These are phyloP conservation scores for Matsumyia berberina DNA, from an alignment of 2,888 invertebrate species.

Conservation along the genomic window DNA sequence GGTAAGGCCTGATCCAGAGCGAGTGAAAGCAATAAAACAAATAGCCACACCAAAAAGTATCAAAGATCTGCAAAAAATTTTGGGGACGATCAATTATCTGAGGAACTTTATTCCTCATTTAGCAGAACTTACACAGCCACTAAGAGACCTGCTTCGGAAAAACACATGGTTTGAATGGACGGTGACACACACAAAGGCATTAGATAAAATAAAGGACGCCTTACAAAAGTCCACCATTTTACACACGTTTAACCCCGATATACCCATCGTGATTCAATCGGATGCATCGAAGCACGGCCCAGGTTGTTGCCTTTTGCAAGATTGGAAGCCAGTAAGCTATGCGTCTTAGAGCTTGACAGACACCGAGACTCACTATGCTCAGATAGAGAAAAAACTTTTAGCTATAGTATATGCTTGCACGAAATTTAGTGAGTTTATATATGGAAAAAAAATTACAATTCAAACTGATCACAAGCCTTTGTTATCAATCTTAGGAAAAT, in stretches of 20 bases:
- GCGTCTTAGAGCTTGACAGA: conserved; percentile 77
- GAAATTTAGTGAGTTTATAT: not conserved
- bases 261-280: conserved; percentile 43
- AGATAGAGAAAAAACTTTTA: conserved; percentile 59
- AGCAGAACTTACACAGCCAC: conserved; percentile 45
- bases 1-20: conserved; percentile 45
- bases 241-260: conserved; percentile 18
- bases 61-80: conserved; percentile 77
- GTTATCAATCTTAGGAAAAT: conserved; percentile 10
- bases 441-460: conserved; percentile 27
- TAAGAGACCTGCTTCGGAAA: conserved; percentile 76
- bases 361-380: conserved; percentile 74
- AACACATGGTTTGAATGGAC: conserved; percentile 76
- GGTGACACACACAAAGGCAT: conserved; percentile 63
- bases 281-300: conserved; percentile 9
- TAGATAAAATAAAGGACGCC: conserved; percentile 76
- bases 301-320: too few relatives aligned
- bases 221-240: conserved; percentile 74
- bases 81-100: conserved; percentile 77
- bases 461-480: conserved; percentile 35
- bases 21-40: conserved; percentile 38
- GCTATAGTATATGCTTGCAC: conserved; percentile 28
- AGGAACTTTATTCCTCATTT: conserved; percentile 46
- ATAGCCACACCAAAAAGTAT: conserved; percentile 75
- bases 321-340: conserved; percentile 54